phyloP scores from a whole-genome alignment of 2,888 invertebrate genomes.

The Euplagia quadripunctaria region DNA sequence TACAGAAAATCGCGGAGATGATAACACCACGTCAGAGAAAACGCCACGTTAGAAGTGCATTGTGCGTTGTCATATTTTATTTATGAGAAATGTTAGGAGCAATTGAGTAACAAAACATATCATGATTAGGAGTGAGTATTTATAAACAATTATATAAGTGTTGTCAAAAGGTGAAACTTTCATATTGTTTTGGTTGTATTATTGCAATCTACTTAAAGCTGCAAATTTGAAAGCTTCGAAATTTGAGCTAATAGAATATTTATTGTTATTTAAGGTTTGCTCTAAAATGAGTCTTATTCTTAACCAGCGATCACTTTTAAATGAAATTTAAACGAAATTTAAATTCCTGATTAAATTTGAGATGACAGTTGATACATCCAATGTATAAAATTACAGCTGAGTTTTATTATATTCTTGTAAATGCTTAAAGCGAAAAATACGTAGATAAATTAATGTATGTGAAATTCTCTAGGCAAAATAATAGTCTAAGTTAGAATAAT shows the following conservation, averaged over 20 bases:
- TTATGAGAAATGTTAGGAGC: slow-evolving; percentile 54
- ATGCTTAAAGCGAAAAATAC: slow-evolving; percentile 56
- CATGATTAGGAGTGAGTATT: slow-evolving; percentile 80
- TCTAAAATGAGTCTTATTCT: neutral
- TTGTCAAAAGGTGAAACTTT: slow-evolving; percentile 57
- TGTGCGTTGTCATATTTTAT: slow-evolving; percentile 40
- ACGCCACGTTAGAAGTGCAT: slow-evolving; percentile 29
- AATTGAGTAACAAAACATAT: slow-evolving; percentile 82
- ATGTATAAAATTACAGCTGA: neutral
- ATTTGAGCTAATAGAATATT: neutral
- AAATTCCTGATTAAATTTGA: slow-evolving; percentile 25
- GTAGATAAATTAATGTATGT: slow-evolving; percentile 48
- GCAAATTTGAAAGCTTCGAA: neutral
- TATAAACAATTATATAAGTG: slow-evolving; percentile 73
- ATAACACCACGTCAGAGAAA: neutral
- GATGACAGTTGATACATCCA: slow-evolving; percentile 6
- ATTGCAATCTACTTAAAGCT: neutral
- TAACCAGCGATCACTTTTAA: neutral
- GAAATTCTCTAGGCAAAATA: slow-evolving; percentile 22
- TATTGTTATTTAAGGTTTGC: neutral
- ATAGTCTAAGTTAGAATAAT: neutral
- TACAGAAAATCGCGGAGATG: no score
- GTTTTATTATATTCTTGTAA: slow-evolving; percentile 32
- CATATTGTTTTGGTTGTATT: slow-evolving; percentile 22
- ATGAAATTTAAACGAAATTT: neutral